Percentiles rank a stretch among this genome's conserved stretches.
Conservation (phyloP, 2,113 vertebrate genomes). For the Pampusana beccarii region DNA sequence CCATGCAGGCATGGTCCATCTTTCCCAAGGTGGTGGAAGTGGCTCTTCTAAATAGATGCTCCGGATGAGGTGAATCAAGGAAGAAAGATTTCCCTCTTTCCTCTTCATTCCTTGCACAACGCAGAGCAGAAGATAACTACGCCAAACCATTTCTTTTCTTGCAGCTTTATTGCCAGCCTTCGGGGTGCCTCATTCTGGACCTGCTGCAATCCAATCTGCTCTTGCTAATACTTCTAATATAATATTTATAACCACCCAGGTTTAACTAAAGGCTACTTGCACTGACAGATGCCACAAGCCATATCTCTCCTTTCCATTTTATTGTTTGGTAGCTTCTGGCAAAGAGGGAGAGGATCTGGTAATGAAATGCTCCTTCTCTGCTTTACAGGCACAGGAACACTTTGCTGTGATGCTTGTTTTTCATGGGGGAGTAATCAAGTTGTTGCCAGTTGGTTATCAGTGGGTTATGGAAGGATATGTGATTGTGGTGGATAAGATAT, state of each 20-base stretch:
- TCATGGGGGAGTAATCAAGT: not conserved
- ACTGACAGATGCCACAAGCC: constrained; percentile 53
- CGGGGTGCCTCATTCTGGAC: constrained; percentile 44
- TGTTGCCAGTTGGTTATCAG: not conserved
- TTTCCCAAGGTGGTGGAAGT: not conserved
- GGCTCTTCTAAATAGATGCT: not conserved
- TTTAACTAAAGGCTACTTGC: constrained; percentile 54
- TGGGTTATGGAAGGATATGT: not conserved
- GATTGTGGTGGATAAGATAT: not conserved
- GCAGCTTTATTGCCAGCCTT: constrained; percentile 56
- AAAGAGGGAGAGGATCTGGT: constrained; percentile 37
- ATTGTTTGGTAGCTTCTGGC: constrained; percentile 60
- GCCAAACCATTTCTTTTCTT: constrained; percentile 39
- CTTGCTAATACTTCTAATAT: constrained; percentile 65
- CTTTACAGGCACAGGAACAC: not conserved
- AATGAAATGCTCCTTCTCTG: constrained; percentile 27
- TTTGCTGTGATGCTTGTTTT: constrained; percentile 14
- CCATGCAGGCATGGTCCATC: accelerated
- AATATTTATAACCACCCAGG: constrained; percentile 63
- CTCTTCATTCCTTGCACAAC: not conserved
- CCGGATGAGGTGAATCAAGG: not conserved
- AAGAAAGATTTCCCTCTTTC: not conserved
- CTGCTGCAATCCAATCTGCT: constrained; percentile 63
- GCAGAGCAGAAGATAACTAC: constrained; percentile 24
- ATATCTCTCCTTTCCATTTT: constrained; percentile 52